Percentiles rank a stretch among this genome's conserved stretches.
Conservation (phyloP, 1,140 invertebrate genomes). For the Papilio polytes region DNA sequence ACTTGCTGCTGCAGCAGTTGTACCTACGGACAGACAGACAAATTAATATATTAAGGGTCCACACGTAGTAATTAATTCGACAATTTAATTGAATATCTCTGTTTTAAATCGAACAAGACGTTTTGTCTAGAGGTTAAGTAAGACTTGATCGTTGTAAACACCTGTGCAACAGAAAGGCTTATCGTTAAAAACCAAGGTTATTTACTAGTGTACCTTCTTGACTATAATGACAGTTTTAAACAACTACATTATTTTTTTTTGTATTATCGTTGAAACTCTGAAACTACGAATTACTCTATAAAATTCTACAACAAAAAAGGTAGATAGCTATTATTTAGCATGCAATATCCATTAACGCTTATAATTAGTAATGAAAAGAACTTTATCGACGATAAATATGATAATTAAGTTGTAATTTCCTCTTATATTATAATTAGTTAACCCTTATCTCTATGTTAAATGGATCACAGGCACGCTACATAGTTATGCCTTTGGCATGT, state of each 20-base stretch:
- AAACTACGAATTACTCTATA: not conserved
- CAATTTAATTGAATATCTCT: no score
- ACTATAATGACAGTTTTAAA: slow-evolving; percentile 5
- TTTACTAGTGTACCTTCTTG: not conserved
- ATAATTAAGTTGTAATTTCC: slow-evolving; percentile 19
- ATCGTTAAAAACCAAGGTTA: slow-evolving; percentile 3
- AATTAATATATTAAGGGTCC: not conserved
- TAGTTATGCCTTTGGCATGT: not conserved
- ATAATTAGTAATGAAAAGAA: not conserved
- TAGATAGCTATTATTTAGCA: not conserved
- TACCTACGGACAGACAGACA: slow-evolving; percentile 85
- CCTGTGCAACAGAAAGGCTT: not conserved
- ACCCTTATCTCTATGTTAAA: slow-evolving; percentile 19
- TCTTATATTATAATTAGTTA: slow-evolving; percentile 1
- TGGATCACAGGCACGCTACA: not conserved
- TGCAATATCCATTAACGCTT: not conserved
- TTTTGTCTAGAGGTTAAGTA: no score
- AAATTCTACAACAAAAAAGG: not conserved
- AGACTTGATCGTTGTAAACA: not conserved
- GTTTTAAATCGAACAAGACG: no score
- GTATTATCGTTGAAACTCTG: not conserved
- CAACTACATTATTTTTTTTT: not conserved
- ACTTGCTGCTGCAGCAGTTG: slow-evolving; percentile 96
- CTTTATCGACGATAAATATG: not conserved
- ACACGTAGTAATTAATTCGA: no score